Evolutionary conservation across 2,797 vertebrate species (phyloP), one percentile per base, ranked within the genome.

Genomic region (Helicolenus hilgendorfi): DNA sequence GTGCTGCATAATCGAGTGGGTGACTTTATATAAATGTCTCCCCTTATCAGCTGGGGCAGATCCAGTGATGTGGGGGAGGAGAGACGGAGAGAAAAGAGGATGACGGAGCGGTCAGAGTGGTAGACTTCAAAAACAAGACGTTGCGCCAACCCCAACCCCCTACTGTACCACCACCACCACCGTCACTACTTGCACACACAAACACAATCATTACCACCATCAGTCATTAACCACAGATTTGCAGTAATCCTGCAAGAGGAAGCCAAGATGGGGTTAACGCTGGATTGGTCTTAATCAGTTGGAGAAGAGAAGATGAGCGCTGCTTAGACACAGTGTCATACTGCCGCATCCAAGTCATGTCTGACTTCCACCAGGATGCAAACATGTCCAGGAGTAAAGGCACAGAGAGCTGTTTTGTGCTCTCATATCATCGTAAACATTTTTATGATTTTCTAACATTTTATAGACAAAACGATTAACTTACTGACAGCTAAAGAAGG

Each of bases 251-350:
- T 79, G 77, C 59, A 72, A 83, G 62, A 15, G 62, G 79, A 79
- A 89, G 85, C 88, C 75, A 92, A 77, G 89, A 91, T 85, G 88
- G 83, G 94, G 91, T 92, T 95, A 93, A 93, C 71, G 26, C 88
- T 86, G 85, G 91, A 91, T 90, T 94, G 92, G 84, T 94, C 81
- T 94, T 91, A 95, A 96, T 96, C 93, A 94, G 84, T 72, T 35
- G 14, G 53, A 82, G 77, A 81, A 72, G 77, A 55, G 69, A 83
- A 90, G 86, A 92, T 84, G 75, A 89, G 76, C 20, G 4, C 63
- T 53, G 80, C 74, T 80, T 75, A 72, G 59, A 88, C 31, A 58
- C 15, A 14, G 65, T 53, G 75, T 75, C 79, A 63, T 53, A 4
- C 59, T 64, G 72, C 55, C 77, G 85, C 73, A 56, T 82, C 74